A percentile compares a stretch with the other conserved stretches of the same genome.
phyloP scores from a whole-genome alignment of 2,113 vertebrate genomes.

The Scomber colias region DNA sequence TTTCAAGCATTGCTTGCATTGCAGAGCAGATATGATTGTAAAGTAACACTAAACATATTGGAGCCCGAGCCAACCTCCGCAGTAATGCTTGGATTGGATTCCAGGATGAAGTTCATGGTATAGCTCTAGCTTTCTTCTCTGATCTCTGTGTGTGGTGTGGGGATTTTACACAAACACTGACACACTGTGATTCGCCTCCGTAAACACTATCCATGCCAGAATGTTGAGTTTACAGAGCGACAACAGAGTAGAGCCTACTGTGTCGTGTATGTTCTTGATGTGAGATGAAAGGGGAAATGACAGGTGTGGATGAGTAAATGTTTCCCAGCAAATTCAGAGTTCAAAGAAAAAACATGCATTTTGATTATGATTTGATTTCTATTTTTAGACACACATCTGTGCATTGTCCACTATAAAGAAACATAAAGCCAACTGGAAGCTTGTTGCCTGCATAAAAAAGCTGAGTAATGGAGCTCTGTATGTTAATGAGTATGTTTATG shows the following conservation, averaged over 20 bases:
- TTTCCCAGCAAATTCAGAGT: neutral
- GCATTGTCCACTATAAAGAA: conserved; percentile 16
- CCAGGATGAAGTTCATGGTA: conserved; percentile 44
- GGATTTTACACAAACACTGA: conserved; percentile 65
- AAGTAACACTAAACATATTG: conserved; percentile 64
- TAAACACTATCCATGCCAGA: conserved; percentile 64
- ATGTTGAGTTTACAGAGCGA: conserved; percentile 32
- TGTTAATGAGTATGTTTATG: conserved; percentile 14
- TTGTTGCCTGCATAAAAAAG: conserved; percentile 11
- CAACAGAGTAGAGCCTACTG: conserved; percentile 28
- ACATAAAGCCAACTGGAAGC: conserved; percentile 22
- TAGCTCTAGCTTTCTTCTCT: conserved; percentile 60
- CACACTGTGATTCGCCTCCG: conserved; percentile 61
- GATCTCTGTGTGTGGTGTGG: conserved; percentile 58
- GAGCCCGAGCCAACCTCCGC: conserved; percentile 53
- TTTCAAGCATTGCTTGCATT: conserved; percentile 65
- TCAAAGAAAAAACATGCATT: conserved; percentile 9
- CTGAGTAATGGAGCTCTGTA: neutral
- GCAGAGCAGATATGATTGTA: conserved; percentile 51
- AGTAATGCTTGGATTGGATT: conserved; percentile 66
- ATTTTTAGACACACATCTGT: neutral
- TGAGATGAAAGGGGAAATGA: conserved; percentile 28
- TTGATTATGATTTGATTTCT: neutral
- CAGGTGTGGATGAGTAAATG: conserved; percentile 4
- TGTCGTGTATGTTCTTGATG: conserved; percentile 14